phyloP scores from a whole-genome alignment of 2,797 vertebrate genomes.

The Rhinogobio ventralis region DNA sequence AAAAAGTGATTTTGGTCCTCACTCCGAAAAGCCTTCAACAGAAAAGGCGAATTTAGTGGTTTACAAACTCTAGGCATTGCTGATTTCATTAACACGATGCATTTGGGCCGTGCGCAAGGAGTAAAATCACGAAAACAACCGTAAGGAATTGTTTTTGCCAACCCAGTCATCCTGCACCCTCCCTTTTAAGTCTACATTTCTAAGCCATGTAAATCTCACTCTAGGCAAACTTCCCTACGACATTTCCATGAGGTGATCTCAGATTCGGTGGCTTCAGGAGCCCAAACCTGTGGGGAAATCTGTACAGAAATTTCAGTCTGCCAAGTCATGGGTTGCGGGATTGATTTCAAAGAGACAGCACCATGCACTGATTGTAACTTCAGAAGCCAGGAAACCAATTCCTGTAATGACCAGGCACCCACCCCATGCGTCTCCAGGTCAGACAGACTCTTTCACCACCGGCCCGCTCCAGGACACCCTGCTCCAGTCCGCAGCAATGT shows the following conservation, averaged over 20 bases:
- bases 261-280: conserved; percentile 43
- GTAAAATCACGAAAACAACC: conserved; percentile 32
- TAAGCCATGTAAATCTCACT: conserved; percentile 31
- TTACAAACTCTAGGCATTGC: conserved; percentile 50
- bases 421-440: conserved; percentile 75
- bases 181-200: conserved; percentile 4
- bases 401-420: conserved; percentile 76
- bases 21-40: conserved; percentile 67
- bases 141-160: conserved; percentile 26
- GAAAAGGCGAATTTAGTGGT: conserved; percentile 65
- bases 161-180: neutral
- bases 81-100: conserved; percentile 48
- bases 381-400: conserved; percentile 82
- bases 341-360: conserved; percentile 82
- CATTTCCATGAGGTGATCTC: conserved; percentile 36
- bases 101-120: conserved; percentile 31
- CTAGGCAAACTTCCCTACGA: conserved; percentile 9
- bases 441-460: conserved; percentile 80
- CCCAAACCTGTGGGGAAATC: conserved; percentile 71
- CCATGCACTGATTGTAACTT: conserved; percentile 67
- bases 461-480: conserved; percentile 65
- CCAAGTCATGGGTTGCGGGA: conserved; percentile 85
- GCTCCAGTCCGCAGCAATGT: conserved; percentile 50
- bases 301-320: conserved; percentile 77
- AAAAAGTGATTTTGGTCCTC: conserved; percentile 74